Evolutionary conservation across 92 coral and sea anemone genomes (phyloP), one percentile per base, ranked within the genome.

Genomic region (Siderastrea siderea): DNA sequence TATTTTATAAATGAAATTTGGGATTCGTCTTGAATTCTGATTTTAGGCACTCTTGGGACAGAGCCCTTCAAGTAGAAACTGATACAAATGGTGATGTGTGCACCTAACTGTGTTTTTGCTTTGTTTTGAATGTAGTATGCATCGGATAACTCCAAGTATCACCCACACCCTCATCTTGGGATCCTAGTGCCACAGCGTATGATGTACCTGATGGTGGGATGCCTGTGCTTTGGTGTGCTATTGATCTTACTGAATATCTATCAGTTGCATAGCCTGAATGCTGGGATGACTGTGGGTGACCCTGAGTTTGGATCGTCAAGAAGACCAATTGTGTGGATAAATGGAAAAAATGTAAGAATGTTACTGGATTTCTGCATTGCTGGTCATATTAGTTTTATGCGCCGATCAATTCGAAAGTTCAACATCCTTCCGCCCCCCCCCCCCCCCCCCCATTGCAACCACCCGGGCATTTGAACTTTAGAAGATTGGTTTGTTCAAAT

Each of bases 191-290:
- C 84, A 7, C 81, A 60, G 43, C 94, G 92, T 50, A 77, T 95
- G 68, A 70, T 92, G 60, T 90, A 86, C 61, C 54, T 95, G 38
- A 87, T 97, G 84, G 51, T 92, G 77, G 95, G 87, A 0, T 93
- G 97, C 87, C 91, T 97, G 50, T 75, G 93, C 47, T 97, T 97
- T 86, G 99, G 98, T 77, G 84, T 97, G 64, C 64, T 97, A 52
- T 89, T 97, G 26, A 91, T 96, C 15, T 76, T 96, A 61, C 63
- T 97, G 50, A 97, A 97, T 80, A 89, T 97, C 17, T 86, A 96
- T 67, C 97, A 97, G 86, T 89, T 97, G 52, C 87, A 90, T 6
- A 94, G 93, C 81, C 74, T 97, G 49, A 93, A 85, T 55, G 65
- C 85, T 14, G 89, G 88, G 50, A 38, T 50, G 70, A 65, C 78